Evolutionary conservation across 2,113 vertebrate genomes (phyloP).

Genomic region (Percina caprodes): DNA sequence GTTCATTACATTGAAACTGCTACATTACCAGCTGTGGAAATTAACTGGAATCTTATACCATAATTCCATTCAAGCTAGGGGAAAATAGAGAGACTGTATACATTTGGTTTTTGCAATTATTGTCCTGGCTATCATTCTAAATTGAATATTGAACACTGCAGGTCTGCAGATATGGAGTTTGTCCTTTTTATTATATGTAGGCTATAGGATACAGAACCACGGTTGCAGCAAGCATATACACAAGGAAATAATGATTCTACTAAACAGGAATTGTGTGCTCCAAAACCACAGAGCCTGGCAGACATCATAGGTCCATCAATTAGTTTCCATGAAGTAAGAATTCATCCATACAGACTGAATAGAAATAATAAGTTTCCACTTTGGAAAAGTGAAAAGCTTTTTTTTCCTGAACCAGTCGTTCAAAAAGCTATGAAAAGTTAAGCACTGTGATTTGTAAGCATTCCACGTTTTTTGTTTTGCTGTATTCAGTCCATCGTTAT

Average conservation of each 20-base stretch:
- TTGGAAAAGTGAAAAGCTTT: too few species aligned
- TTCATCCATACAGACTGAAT: not conserved
- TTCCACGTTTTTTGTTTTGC: too few species aligned
- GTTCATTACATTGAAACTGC: conserved; percentile 63
- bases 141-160: not conserved
- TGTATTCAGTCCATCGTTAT: too few species aligned
- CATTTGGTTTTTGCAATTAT: conserved; percentile 25
- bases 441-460: too few species aligned
- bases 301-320: not conserved
- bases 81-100: conserved; percentile 13
- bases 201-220: not conserved
- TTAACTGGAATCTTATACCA: conserved; percentile 34
- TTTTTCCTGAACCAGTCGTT: too few species aligned
- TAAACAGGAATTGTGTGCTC: not conserved
- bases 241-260: not conserved
- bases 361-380: not conserved
- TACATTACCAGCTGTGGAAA: conserved; percentile 51
- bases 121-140: not conserved
- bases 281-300: not conserved
- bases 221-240: not conserved
- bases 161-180: conserved; percentile 8
- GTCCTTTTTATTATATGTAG: not conserved
- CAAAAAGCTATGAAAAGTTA: too few species aligned
- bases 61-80: conserved; percentile 23
- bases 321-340: not conserved